Conservation (phyloP, 35 echinoderm and acorn worm species). For the Strongylocentrotus purpuratus region DNA sequence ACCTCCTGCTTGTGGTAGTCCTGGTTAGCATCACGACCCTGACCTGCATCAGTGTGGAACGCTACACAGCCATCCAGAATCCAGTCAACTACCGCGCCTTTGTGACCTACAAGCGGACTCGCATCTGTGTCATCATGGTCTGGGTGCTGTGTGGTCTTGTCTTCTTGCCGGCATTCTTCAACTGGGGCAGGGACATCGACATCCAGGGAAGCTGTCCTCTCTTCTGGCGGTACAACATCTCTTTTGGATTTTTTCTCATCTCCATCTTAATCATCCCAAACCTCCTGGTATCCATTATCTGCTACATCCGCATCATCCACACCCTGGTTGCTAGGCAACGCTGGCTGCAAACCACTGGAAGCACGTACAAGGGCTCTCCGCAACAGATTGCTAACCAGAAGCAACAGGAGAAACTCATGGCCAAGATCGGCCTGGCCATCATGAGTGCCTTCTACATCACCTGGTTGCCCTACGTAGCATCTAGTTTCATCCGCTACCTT, state of each 20-base stretch:
- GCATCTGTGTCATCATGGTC: conserved; percentile 28
- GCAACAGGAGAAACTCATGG: conserved; percentile 69
- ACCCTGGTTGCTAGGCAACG: conserved; percentile 37
- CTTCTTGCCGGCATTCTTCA: conserved; percentile 67
- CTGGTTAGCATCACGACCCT: conserved; percentile 67
- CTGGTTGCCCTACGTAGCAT: conserved; percentile 71
- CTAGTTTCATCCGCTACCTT: conserved; percentile 49
- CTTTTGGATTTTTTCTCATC: conserved; percentile 61
- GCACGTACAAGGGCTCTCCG: neutral
- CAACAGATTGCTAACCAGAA: conserved; percentile 41
- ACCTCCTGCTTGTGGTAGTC: conserved; percentile 60
- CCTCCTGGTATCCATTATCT: conserved; percentile 61
- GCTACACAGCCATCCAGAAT: conserved; percentile 73
- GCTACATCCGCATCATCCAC: conserved; percentile 62
- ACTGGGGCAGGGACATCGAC: conserved; percentile 24
- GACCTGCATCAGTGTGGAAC: conserved; percentile 71
- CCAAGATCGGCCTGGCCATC: conserved; percentile 74
- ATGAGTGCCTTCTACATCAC: conserved; percentile 85
- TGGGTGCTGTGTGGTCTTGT: conserved; percentile 62
- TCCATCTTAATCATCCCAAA: conserved; percentile 72
- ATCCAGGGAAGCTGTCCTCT: conserved; percentile 33
- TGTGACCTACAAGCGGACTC: conserved; percentile 47
- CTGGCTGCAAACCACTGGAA: conserved; percentile 43
- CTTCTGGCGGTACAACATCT: conserved; percentile 68
- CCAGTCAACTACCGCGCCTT: conserved; percentile 67